Evolutionary conservation across 2,797 vertebrate species (phyloP).

Genomic region (Cyprinella venusta): DNA sequence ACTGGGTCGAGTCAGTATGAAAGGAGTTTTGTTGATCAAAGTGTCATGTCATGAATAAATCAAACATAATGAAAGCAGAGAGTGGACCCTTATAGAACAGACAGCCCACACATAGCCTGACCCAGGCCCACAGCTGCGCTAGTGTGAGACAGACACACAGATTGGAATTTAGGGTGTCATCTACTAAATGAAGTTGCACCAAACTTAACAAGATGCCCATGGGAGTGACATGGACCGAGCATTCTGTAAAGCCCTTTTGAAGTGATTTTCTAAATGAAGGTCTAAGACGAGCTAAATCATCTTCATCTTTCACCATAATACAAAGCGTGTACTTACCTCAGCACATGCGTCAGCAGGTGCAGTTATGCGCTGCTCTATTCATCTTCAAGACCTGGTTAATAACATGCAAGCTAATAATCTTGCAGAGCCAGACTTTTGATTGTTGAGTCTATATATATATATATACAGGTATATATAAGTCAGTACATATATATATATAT

Average conservation of each 20-base stretch:
- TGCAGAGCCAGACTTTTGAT: not conserved
- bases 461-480: not conserved
- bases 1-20: conserved; percentile 40
- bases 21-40: conserved; percentile 52
- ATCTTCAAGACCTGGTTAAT: conserved; percentile 9
- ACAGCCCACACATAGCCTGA: conserved; percentile 36
- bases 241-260: conserved; percentile 5
- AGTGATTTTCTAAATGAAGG: conserved; percentile 9
- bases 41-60: conserved; percentile 53
- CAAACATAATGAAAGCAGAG: conserved; percentile 42
- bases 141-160: not conserved
- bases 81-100: not conserved
- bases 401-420: conserved; percentile 15
- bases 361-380: conserved; percentile 3
- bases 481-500: too few relatives aligned
- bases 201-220: not conserved
- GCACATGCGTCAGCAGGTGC: conserved; percentile 40
- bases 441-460: not conserved
- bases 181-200: not conserved
- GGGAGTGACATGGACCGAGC: not conserved
- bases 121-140: not conserved
- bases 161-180: not conserved
- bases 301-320: conserved; percentile 19
- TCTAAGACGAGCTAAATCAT: conserved; percentile 6
- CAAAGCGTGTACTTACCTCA: not conserved